Evolutionary conservation across 1,140 invertebrate species (phyloP), one percentile per base, ranked within the genome.

Genomic region (Trichonephila inaurata): DNA sequence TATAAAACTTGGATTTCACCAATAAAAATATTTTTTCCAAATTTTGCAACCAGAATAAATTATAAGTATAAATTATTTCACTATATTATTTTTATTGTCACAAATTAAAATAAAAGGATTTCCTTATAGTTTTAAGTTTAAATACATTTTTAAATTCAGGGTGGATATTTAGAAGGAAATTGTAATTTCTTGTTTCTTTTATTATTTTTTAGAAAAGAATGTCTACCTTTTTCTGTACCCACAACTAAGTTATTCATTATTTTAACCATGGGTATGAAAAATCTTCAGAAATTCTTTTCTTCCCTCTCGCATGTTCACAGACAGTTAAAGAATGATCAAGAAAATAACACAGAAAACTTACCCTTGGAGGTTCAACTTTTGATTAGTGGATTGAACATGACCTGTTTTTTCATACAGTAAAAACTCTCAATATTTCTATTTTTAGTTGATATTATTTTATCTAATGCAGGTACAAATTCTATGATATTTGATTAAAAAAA

Each of bases 301-400:
- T 81, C 69, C 40, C 60, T 62, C 1, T 40, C 28, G 12, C 24
- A 24, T 61, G 7, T 40, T 21, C 16, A 51, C 10, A 4, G 19
- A 12, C 0, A 40, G 51, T 21, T 77, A 16, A 89, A 58, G n/a
- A 82, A 62, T 28, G 10, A 7, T 58, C 40, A 51, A 16, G 40
- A 69, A 72, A 72, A 58, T n/a, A 58, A 89, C 5, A n/a, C 58
- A 2, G 66, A 89, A 44, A 77, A 77, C 24, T 60, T 82, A 18
- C 77, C 89, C 33, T 21, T 91, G 21, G 89, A 91, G 40, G 14
- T 82, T 14, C 82, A 91, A 61, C 28, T 91, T 62, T 62, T 91
- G 33, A 62, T 24, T 82, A 40, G 58, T 62, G 89, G 89, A 33
- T 61, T 91, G 58, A n/a, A 91, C 40, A 61, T 91, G n/a, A 33